A percentile compares a stretch with the other conserved stretches of the same genome.
phyloP scores from a whole-genome alignment of 2,888 invertebrate species.

The Conomelus anceps region DNA sequence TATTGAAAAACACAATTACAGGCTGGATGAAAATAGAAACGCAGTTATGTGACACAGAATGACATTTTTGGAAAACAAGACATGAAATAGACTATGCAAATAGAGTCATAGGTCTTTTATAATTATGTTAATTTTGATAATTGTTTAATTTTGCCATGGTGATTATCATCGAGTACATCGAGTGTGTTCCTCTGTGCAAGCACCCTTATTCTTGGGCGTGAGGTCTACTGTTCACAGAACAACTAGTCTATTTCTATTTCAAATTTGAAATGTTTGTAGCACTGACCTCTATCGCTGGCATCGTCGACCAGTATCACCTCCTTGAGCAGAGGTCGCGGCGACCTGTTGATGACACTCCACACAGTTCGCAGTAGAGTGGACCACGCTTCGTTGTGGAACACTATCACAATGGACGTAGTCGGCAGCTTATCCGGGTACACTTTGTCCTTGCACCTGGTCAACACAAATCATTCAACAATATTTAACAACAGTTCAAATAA shows the following conservation, averaged over 20 bases:
- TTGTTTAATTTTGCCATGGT: no score
- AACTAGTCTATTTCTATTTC: constrained; percentile 12
- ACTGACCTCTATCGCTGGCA: constrained; percentile 83
- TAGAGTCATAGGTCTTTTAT: background rate
- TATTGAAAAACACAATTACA: no score
- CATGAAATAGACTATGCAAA: background rate
- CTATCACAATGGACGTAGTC: constrained; percentile 93
- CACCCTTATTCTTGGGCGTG: no score
- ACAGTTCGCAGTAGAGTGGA: constrained; percentile 91
- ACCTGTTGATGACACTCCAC: constrained; percentile 94
- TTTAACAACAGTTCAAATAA: no score
- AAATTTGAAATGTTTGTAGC: background rate
- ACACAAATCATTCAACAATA: background rate
- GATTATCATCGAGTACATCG: no score
- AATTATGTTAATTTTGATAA: no score
- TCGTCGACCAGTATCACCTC: constrained; percentile 98
- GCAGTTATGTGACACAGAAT: no score
- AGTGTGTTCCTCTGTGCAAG: no score
- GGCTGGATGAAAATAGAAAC: no score
- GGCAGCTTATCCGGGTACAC: constrained; percentile 72
- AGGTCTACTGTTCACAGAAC: no score
- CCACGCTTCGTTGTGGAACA: constrained; percentile 99
- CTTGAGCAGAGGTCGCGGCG: constrained; percentile 76
- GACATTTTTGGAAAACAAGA: no score
- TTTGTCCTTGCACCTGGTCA: constrained; percentile 68